A percentile compares a stretch with the other conserved stretches of the same genome.
These are phyloP conservation scores for Anguilla rostrata DNA, from an alignment of 2,113 vertebrate species.

Conservation along the genomic window DNA sequence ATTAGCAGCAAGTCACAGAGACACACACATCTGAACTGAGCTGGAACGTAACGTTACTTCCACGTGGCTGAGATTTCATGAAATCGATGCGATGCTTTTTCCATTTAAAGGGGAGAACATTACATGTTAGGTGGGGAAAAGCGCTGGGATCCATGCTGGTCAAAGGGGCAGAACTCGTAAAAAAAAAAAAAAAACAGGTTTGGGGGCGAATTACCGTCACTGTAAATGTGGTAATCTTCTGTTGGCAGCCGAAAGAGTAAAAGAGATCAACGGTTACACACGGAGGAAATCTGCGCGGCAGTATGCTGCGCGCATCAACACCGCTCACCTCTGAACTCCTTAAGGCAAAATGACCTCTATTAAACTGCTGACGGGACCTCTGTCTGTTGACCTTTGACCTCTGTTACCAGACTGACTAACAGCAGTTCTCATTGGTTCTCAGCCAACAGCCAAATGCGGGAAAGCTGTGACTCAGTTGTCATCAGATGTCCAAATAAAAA, in stretches of 20 bases:
- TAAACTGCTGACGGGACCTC: not conserved
- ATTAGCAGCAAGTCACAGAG: not conserved
- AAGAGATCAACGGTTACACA: slow-evolving; percentile 62
- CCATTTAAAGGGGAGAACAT: slow-evolving; percentile 14
- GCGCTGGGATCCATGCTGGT: slow-evolving; percentile 53
- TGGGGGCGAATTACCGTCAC: slow-evolving; percentile 87
- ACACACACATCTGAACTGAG: slow-evolving; percentile 1
- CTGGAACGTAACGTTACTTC: not conserved
- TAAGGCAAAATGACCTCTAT: not conserved
- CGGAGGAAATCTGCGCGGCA: slow-evolving; percentile 43
- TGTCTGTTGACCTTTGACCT: not conserved
- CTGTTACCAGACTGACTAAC: not conserved
- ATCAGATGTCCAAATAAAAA: not conserved
- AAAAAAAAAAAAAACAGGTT: slow-evolving; percentile 49
- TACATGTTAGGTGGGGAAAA: slow-evolving; percentile 5
- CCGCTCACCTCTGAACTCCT: not conserved
- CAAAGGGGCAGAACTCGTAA: slow-evolving; percentile 46
- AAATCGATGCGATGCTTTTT: not conserved
- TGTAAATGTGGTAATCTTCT: slow-evolving; percentile 98
- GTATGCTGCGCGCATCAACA: not conserved
- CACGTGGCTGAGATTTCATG: not conserved
- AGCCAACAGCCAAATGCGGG: not conserved
- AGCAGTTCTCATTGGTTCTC: not conserved
- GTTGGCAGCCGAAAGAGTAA: slow-evolving; percentile 75
- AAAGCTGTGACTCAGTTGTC: not conserved